A percentile compares a stretch with the other conserved stretches of the same genome.
Conservation (phyloP, 2,888 invertebrate species). For the Lasioglossum vierecki region DNA sequence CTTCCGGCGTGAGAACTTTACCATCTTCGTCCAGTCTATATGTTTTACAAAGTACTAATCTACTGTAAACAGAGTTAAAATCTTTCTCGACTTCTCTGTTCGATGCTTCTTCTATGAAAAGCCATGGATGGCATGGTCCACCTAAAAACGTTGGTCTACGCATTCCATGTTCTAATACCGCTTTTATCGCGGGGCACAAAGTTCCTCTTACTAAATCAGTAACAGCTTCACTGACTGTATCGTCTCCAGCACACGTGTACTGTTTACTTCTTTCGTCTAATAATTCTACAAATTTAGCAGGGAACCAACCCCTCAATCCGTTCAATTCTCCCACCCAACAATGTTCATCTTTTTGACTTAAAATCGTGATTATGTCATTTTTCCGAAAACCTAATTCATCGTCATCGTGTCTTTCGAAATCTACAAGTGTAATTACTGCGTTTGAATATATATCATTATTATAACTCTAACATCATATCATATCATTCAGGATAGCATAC, state of each 20-base stretch:
- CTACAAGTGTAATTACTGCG: conserved; percentile 82
- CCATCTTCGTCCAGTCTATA: conserved; percentile 99
- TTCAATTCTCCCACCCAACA: conserved; percentile 99
- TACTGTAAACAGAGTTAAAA: conserved; percentile 98
- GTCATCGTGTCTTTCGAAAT: conserved; percentile 98
- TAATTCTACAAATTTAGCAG: conserved; percentile 97
- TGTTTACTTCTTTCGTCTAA: conserved; percentile 97
- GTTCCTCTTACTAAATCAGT: conserved; percentile 98
- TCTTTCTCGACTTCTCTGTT: conserved; percentile 98
- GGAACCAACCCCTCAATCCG: conserved; percentile 98
- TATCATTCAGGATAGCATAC: conserved; percentile 77
- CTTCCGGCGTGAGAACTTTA: conserved; percentile 99
- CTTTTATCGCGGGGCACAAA: conserved; percentile 96
- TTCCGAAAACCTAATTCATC: conserved; percentile 99
- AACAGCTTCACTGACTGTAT: conserved; percentile 97
- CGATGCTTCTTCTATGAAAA: conserved; percentile 99
- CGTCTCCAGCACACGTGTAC: conserved; percentile 97
- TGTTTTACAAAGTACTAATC: conserved; percentile 98
- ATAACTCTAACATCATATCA: conserved; percentile 29
- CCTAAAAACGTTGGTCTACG: conserved; percentile 94
- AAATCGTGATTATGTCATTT: conserved; percentile 98
- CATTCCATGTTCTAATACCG: conserved; percentile 97
- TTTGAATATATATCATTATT: conserved; percentile 6
- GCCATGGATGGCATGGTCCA: conserved; percentile 98
- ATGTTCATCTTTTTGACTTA: conserved; percentile 98